phyloP scores from a whole-genome alignment of 2,113 vertebrate species.

The Cynopterus brachyotis region DNA sequence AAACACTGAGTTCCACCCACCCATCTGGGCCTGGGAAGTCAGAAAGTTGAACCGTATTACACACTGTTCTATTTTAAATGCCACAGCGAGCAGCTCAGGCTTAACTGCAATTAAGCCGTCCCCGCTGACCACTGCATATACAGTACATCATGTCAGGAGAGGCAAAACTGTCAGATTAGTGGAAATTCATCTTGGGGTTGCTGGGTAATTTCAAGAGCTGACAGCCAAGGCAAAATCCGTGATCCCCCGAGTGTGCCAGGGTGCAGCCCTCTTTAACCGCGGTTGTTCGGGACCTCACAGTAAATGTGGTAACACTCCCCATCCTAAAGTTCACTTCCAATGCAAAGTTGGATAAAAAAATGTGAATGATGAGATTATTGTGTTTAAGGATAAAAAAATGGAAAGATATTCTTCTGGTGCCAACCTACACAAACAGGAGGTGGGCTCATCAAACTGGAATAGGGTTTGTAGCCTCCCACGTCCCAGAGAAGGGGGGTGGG shows the following conservation, averaged over 20 bases:
- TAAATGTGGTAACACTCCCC: background rate
- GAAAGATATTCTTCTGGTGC: background rate
- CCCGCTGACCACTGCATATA: conserved; percentile 69
- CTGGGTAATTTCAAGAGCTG: conserved; percentile 74
- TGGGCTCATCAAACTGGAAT: rapidly evolving
- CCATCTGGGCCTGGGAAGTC: conserved; percentile 67
- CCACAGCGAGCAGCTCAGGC: conserved; percentile 47
- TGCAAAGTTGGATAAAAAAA: background rate
- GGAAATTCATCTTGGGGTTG: conserved; percentile 75
- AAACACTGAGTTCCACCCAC: conserved; percentile 63
- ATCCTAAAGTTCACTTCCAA: conserved; percentile 1
- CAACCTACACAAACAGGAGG: too few species aligned
- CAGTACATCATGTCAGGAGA: conserved; percentile 67
- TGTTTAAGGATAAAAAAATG: background rate
- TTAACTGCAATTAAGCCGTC: conserved; percentile 76
- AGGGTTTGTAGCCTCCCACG: rapidly evolving
- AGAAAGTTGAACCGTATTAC: conserved; percentile 50
- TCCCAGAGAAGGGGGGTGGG: background rate
- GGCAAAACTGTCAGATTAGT: conserved; percentile 74
- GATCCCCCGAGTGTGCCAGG: conserved; percentile 39
- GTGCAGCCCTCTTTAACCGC: background rate
- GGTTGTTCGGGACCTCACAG: background rate
- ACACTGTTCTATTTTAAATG: conserved; percentile 51
- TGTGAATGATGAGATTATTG: background rate
- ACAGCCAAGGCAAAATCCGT: conserved; percentile 68